Evolutionary conservation across 2,797 vertebrate genomes (phyloP).

Genomic region (Silurus lanzhouensis): DNA sequence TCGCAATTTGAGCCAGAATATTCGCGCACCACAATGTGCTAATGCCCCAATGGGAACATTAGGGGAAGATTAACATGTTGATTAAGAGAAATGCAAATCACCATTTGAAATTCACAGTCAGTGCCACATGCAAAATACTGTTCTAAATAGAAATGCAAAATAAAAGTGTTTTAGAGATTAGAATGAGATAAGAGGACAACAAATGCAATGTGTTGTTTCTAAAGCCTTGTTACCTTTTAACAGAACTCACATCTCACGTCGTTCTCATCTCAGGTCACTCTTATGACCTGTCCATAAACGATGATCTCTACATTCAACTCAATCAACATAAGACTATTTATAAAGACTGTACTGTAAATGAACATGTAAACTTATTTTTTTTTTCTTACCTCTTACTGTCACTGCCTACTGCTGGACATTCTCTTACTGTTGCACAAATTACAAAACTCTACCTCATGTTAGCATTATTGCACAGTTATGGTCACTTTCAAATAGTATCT

Average conservation of each 20-base stretch:
- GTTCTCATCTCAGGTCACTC: too few species aligned
- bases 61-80: slow-evolving; percentile 72
- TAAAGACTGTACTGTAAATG: too few species aligned
- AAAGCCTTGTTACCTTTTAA: not conserved
- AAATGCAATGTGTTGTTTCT: not conserved
- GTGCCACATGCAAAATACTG: not conserved
- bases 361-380: too few species aligned
- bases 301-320: too few species aligned
- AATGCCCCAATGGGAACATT: slow-evolving; percentile 62
- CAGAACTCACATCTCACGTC: not conserved
- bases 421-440: too few species aligned
- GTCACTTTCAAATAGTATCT: too few species aligned
- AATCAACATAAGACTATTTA: too few species aligned
- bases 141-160: slow-evolving; percentile 13
- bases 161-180: not conserved
- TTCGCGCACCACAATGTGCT: slow-evolving; percentile 64
- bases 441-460: too few species aligned
- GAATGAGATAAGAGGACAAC: not conserved
- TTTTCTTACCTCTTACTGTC: too few species aligned
- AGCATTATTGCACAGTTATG: too few species aligned
- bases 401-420: too few species aligned
- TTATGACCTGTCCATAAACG: too few species aligned
- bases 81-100: slow-evolving; percentile 62
- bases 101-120: slow-evolving; percentile 29
- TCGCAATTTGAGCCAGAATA: slow-evolving; percentile 69